phyloP scores from a whole-genome alignment of 2,797 vertebrate genomes.

The Enteromius argenteus region DNA sequence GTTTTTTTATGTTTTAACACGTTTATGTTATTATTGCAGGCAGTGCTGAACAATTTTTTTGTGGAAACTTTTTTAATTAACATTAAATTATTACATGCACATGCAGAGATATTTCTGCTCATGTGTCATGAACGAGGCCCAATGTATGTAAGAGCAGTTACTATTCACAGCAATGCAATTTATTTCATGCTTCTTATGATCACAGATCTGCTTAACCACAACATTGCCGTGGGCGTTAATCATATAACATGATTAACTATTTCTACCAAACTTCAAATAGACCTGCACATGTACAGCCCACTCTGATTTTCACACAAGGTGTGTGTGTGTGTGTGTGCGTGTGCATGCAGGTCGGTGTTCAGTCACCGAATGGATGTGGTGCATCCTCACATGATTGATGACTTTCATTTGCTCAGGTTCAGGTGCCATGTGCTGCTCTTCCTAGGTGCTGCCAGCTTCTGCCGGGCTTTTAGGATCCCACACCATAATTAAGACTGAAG shows the following conservation, averaged over 20 bases:
- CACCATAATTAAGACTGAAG: conserved; percentile 61
- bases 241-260: conserved; percentile 35
- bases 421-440: conserved; percentile 53
- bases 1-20: too few species aligned
- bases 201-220: conserved; percentile 13
- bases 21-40: too few species aligned
- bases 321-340: neutral
- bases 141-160: neutral
- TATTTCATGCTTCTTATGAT: conserved; percentile 15
- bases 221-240: conserved; percentile 1
- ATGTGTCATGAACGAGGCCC: neutral
- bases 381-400: conserved; percentile 62
- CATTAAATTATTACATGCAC: neutral
- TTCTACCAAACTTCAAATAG: conserved; percentile 42
- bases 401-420: conserved; percentile 64
- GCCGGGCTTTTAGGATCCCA: conserved; percentile 57
- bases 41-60: too few species aligned
- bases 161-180: neutral
- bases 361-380: conserved; percentile 39
- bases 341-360: neutral
- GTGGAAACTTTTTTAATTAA: too few species aligned
- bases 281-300: neutral
- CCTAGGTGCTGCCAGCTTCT: conserved; percentile 52
- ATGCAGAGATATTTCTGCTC: neutral
- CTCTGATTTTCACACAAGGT: conserved; percentile 8